These are phyloP conservation scores for Acomys russatus DNA, from an alignment of 2,797 vertebrate genomes.

Conservation along the genomic window DNA sequence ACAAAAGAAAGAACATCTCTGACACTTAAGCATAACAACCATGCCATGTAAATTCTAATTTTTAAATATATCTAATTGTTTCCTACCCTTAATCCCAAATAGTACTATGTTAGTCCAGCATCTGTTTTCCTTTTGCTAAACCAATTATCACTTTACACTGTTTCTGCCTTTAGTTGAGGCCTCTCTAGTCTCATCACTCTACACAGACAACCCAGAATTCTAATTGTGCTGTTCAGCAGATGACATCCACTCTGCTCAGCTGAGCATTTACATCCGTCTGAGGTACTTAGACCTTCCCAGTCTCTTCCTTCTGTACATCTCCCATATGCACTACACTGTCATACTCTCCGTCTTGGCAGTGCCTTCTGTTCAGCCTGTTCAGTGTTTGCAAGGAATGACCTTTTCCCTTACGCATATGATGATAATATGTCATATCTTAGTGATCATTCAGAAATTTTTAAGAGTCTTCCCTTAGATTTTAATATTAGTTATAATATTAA, in stretches of 20 bases:
- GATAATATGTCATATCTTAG: not conserved
- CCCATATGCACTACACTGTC: not conserved
- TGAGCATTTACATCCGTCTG: not conserved
- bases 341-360: not conserved
- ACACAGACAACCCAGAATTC: not conserved
- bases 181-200: not conserved
- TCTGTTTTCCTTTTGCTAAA: constrained; percentile 34
- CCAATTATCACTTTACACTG: not conserved
- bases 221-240: not conserved
- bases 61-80: constrained; percentile 24
- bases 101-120: not conserved
- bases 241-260: not conserved
- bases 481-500: not conserved
- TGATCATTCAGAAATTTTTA: constrained; percentile 1
- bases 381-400: not conserved
- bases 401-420: not conserved
- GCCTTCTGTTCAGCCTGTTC: not conserved
- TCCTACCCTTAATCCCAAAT: constrained; percentile 13
- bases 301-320: not conserved
- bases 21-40: not conserved
- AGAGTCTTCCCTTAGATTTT: not conserved
- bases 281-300: not conserved
- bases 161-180: not conserved
- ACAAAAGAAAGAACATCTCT: not conserved
- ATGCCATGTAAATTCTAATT: not conserved